Percentiles rank a stretch among this genome's conserved stretches.
Conservation (phyloP, 2,888 invertebrate genomes). For the Aquatica leii region DNA sequence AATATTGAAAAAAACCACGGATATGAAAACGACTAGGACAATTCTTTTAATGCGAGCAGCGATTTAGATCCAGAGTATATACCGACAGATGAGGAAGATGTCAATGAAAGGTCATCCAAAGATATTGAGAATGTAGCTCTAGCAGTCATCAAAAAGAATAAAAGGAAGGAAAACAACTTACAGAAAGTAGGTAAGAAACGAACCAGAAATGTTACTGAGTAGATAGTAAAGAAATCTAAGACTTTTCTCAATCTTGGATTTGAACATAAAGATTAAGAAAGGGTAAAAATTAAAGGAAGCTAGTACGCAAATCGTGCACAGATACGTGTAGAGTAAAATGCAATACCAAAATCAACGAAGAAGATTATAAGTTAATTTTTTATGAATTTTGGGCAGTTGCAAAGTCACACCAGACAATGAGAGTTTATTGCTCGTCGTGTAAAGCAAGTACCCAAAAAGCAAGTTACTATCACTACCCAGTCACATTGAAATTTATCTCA, state of each 20-base stretch:
- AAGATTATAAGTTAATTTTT: not conserved
- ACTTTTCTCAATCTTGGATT: not conserved
- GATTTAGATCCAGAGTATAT: no score
- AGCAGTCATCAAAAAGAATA: no score
- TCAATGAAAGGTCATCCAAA: no score
- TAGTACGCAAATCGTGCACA: not conserved
- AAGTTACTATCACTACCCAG: not conserved
- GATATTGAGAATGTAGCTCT: no score
- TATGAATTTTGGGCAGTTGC: not conserved
- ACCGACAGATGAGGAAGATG: no score
- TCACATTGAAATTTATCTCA: not conserved
- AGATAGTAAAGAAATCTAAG: no score
- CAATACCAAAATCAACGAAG: not conserved
- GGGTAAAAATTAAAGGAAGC: not conserved
- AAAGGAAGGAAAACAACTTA: no score
- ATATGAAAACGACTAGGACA: no score
- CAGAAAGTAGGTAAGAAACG: no score
- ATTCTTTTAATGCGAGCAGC: no score
- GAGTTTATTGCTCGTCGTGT: not conserved
- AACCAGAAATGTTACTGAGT: no score
- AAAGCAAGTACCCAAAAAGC: not conserved
- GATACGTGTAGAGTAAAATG: not conserved
- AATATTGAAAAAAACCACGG: no score
- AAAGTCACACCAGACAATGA: not conserved
- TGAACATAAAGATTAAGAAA: not conserved